These are phyloP conservation scores for roundworm (Caenorhabditis elegans) DNA, from an alignment of 1,140 invertebrate genomes.

Conservation along the genomic window DNA sequence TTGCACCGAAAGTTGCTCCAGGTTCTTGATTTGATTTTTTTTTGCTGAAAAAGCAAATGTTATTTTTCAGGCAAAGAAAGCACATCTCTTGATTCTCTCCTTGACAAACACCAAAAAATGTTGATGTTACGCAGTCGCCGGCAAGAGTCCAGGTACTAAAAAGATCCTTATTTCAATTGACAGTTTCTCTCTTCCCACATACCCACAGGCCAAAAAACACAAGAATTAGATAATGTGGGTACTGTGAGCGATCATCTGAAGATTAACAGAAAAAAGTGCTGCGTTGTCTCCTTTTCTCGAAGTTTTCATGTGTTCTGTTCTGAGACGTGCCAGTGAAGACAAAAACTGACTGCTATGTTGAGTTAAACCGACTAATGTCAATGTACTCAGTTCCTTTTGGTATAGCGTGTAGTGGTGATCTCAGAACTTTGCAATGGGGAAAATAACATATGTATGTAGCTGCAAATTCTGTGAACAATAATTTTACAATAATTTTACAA, in stretches of 20 bases:
- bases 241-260: not conserved
- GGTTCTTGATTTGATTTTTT: not conserved
- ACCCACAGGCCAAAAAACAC: not conserved
- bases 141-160: constrained; percentile 5
- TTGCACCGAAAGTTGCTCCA: not conserved
- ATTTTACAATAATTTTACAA: too few species aligned
- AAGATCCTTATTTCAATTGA: not conserved
- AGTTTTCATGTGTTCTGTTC: not conserved
- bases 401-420: too few species aligned
- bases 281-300: not conserved
- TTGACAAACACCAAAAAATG: constrained; percentile 20
- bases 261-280: not conserved
- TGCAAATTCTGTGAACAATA: too few species aligned
- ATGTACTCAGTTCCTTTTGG: too few species aligned
- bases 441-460: too few species aligned
- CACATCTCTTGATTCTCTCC: constrained; percentile 2
- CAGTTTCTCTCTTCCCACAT: not conserved
- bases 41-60: too few species aligned
- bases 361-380: not conserved
- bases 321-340: not conserved
- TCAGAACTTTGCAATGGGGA: too few species aligned
- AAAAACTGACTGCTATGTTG: too few species aligned
- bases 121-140: not conserved
- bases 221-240: not conserved
- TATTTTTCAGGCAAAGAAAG: constrained; percentile 3